phyloP scores from a whole-genome alignment of 2,113 vertebrate genomes.

The Mirounga angustirostris region DNA sequence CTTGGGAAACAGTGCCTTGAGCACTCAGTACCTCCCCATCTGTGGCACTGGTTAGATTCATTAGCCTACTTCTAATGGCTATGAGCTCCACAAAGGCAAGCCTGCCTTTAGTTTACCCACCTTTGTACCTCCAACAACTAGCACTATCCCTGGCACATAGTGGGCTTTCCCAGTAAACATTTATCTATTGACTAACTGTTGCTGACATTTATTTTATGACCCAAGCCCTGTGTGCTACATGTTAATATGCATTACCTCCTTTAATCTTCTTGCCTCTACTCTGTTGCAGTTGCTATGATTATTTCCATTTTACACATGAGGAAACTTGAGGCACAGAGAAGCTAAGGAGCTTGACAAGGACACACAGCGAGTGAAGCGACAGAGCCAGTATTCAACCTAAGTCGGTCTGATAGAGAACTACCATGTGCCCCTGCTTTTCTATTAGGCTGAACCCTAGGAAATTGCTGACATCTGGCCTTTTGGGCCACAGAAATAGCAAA shows the following conservation, averaged over 20 bases:
- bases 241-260: background rate
- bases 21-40: no score
- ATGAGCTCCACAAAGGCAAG: background rate
- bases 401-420: background rate
- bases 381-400: no score
- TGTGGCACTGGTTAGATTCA: background rate
- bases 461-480: background rate
- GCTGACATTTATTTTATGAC: background rate
- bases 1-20: background rate
- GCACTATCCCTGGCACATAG: background rate
- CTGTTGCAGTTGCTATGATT: background rate
- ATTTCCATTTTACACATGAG: background rate
- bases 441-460: background rate
- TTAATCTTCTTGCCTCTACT: background rate
- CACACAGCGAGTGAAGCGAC: background rate
- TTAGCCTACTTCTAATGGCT: background rate
- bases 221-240: background rate
- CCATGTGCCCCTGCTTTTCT: background rate
- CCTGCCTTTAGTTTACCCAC: background rate
- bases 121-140: background rate
- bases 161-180: background rate
- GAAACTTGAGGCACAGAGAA: background rate
- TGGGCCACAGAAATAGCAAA: background rate
- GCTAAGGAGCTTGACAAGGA: background rate
- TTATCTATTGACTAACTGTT: background rate